Conservation (phyloP, 2,888 invertebrate species). For the Himalopsyche tibetana region DNA sequence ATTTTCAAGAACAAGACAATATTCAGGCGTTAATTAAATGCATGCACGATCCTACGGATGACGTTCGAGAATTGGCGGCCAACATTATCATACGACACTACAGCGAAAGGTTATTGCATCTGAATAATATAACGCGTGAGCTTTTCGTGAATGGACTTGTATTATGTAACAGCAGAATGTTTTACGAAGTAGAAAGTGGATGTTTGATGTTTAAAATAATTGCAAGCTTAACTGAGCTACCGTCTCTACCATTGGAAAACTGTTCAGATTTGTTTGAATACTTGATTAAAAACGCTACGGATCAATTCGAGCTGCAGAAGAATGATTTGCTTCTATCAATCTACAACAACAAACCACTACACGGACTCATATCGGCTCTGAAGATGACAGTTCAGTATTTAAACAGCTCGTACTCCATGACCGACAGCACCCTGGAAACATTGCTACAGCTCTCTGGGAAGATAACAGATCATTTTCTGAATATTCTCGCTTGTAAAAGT, state of each 20-base stretch:
- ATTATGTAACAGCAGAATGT: conserved; percentile 78
- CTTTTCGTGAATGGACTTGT: conserved; percentile 72
- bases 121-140: conserved; percentile 68
- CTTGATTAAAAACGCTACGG: conserved; percentile 68
- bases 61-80: conserved; percentile 78
- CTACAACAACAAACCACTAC: conserved; percentile 75
- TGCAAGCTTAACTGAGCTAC: conserved; percentile 66
- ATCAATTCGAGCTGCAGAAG: conserved; percentile 68
- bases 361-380: conserved; percentile 73
- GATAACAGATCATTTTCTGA: conserved; percentile 67
- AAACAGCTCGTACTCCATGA: conserved; percentile 65
- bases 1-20: conserved; percentile 71
- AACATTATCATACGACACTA: conserved; percentile 74
- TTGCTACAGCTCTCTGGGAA: conserved; percentile 67
- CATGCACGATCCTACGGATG: conserved; percentile 79
- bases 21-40: conserved; percentile 75
- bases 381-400: conserved; percentile 67
- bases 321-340: conserved; percentile 75
- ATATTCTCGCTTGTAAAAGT: conserved; percentile 69
- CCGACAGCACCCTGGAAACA: conserved; percentile 34
- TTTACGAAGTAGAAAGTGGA: conserved; percentile 80
- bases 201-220: conserved; percentile 77
- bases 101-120: conserved; percentile 70
- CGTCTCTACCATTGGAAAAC: neutral
- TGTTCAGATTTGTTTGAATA: conserved; percentile 66